A percentile compares a stretch with the other conserved stretches of the same genome.
Evolutionary conservation across 2,888 invertebrate genomes (phyloP).

Genomic region (Pecten maximus): DNA sequence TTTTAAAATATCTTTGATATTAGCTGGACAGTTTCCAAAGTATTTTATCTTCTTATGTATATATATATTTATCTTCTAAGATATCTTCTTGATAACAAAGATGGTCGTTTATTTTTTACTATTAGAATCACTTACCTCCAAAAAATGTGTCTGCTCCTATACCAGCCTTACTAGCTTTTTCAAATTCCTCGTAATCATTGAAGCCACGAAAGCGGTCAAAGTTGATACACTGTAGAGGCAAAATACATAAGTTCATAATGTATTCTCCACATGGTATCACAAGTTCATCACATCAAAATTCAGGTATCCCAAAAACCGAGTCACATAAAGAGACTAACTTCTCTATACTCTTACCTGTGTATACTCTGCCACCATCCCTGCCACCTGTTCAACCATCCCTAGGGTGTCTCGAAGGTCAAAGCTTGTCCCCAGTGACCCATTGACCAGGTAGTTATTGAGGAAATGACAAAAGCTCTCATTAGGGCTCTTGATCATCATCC

Average conservation of each 20-base stretch:
- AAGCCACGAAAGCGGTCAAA: slow-evolving; percentile 82
- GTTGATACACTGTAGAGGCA: slow-evolving; percentile 83
- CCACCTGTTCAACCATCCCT: slow-evolving; percentile 53
- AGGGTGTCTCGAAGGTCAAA: slow-evolving; percentile 62
- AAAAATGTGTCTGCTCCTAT: slow-evolving; percentile 86
- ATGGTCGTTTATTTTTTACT: not conserved
- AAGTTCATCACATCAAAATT: not conserved
- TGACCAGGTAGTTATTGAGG: slow-evolving; percentile 38
- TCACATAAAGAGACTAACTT: not conserved
- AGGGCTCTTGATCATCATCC: not conserved
- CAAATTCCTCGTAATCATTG: slow-evolving; percentile 72
- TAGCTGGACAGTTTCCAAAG: no score
- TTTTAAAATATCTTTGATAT: no score
- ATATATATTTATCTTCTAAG: no score
- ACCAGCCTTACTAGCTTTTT: slow-evolving; percentile 72
- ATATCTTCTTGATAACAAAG: not conserved
- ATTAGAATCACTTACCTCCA: slow-evolving; percentile 83
- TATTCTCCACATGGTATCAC: not conserved
- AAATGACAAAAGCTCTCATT: slow-evolving; percentile 40
- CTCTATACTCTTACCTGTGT: slow-evolving; percentile 54
- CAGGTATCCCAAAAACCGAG: no score
- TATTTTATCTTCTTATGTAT: no score
- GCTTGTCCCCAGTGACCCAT: slow-evolving; percentile 20
- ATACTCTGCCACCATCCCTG: slow-evolving; percentile 51
- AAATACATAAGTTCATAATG: not conserved